Conservation (phyloP, 2,888 invertebrate species). For the Hirtodrosophila confusa region DNA sequence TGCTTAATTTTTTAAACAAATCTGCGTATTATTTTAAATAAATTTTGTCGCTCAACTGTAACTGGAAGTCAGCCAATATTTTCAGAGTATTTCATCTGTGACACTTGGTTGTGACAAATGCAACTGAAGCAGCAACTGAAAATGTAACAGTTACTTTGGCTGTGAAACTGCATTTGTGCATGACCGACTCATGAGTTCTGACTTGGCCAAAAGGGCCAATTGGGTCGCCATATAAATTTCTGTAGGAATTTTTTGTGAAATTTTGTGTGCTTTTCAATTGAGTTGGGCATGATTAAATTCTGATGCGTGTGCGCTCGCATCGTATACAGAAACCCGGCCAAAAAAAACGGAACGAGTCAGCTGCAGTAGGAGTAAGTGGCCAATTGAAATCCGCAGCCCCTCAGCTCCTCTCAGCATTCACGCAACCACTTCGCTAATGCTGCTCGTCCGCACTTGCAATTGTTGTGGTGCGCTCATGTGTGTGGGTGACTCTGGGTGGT, state of each 20-base stretch:
- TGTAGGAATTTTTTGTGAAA: constrained; percentile 16
- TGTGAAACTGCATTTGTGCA: constrained; percentile 29
- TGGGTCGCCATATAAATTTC: constrained; percentile 46
- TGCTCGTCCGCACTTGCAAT: constrained; percentile 42
- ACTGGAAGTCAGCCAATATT: constrained; percentile 4
- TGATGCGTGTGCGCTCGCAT: constrained; percentile 47
- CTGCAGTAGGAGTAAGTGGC: constrained; percentile 49
- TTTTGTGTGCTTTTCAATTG: constrained; percentile 45
- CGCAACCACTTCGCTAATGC: constrained; percentile 49
- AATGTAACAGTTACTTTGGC: background rate
- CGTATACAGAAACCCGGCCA: constrained; percentile 5
- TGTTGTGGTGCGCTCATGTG: constrained; percentile 60
- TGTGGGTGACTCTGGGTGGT: constrained; percentile 17
- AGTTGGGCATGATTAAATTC: constrained; percentile 71
- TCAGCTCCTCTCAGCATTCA: constrained; percentile 6
- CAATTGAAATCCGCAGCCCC: constrained; percentile 6
- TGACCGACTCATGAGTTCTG: constrained; percentile 37
- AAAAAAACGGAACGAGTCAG: constrained; percentile 61
- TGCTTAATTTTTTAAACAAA: too few species aligned
- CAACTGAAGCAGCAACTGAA: constrained; percentile 15
- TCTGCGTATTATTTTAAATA: too few species aligned
- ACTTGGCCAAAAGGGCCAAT: constrained; percentile 18
- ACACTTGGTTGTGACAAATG: constrained; percentile 14
- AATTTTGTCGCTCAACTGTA: background rate
- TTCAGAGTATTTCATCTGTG: constrained; percentile 6